phyloP scores from a whole-genome alignment of 2,113 vertebrate species.

The Mormyrus lacerda region DNA sequence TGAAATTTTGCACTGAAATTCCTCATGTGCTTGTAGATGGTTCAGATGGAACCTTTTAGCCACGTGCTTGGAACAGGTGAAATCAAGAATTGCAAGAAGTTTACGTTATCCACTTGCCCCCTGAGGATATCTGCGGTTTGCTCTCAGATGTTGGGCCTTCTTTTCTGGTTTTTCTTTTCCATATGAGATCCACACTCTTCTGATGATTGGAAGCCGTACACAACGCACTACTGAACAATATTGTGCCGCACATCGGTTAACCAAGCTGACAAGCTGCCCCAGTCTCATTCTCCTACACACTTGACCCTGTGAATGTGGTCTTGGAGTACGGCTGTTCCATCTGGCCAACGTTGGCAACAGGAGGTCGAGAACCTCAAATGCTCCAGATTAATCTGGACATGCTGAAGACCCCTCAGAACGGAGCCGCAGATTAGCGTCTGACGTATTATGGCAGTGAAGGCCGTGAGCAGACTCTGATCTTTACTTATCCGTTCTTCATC shows the following conservation, averaged over 20 bases:
- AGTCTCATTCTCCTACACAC: not conserved
- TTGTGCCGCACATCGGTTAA: not conserved
- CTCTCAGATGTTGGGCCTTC: not conserved
- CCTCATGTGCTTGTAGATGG: not conserved
- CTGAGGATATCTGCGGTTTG: not conserved
- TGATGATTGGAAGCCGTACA: not conserved
- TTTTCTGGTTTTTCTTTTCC: not conserved
- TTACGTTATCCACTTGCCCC: not conserved
- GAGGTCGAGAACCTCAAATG: not conserved
- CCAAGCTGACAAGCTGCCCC: not conserved
- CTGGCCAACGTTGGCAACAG: not conserved
- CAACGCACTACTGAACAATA: not conserved
- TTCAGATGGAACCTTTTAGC: not conserved
- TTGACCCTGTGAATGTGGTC: not conserved
- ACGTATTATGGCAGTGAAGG: not conserved
- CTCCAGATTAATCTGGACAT: not conserved
- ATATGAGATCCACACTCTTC: not conserved
- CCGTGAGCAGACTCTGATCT: not conserved
- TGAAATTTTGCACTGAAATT: slow-evolving; percentile 23
- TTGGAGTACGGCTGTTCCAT: not conserved
- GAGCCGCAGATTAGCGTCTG: not conserved
- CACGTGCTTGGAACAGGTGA: not conserved
- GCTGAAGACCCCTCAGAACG: not conserved
- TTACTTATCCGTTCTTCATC: not conserved
- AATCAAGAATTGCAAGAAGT: not conserved